These are phyloP conservation scores for Sebastes iracundus DNA, from an alignment of 2,797 vertebrate genomes.

Conservation along the genomic window DNA sequence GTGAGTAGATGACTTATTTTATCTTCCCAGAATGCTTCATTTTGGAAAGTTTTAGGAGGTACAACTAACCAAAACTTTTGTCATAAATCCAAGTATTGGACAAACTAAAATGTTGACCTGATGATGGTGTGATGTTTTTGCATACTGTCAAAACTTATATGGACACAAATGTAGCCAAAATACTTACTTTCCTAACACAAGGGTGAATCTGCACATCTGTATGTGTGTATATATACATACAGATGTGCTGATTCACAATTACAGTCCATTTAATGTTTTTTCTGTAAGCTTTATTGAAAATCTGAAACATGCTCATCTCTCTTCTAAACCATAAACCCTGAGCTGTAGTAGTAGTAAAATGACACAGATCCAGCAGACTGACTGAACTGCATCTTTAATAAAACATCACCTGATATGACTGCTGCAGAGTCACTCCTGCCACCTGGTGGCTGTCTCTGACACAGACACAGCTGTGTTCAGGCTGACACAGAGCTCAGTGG, in stretches of 20 bases:
- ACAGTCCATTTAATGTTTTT: background rate
- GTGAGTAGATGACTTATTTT: background rate
- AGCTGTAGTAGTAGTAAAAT: slow-evolving; percentile 10
- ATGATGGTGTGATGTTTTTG: background rate
- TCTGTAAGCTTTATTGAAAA: background rate
- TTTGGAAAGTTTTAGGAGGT: background rate
- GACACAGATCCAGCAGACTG: background rate
- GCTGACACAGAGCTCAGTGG: background rate
- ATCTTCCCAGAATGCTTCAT: background rate
- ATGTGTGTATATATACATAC: background rate
- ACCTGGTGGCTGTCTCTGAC: slow-evolving; percentile 42
- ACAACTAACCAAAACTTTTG: background rate
- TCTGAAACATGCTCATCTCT: background rate
- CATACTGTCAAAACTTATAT: background rate
- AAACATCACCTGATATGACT: slow-evolving; percentile 4
- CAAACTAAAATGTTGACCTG: accelerated
- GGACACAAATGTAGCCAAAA: background rate
- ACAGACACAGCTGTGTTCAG: background rate
- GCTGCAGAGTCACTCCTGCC: slow-evolving; percentile 49
- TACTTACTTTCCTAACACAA: background rate
- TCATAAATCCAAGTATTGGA: background rate
- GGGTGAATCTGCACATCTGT: background rate
- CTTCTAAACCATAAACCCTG: background rate
- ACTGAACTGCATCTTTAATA: slow-evolving; percentile 15
- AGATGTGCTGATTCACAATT: background rate